Conservation (phyloP, 2,797 vertebrate species). For the Halcyon chelicuti region DNA sequence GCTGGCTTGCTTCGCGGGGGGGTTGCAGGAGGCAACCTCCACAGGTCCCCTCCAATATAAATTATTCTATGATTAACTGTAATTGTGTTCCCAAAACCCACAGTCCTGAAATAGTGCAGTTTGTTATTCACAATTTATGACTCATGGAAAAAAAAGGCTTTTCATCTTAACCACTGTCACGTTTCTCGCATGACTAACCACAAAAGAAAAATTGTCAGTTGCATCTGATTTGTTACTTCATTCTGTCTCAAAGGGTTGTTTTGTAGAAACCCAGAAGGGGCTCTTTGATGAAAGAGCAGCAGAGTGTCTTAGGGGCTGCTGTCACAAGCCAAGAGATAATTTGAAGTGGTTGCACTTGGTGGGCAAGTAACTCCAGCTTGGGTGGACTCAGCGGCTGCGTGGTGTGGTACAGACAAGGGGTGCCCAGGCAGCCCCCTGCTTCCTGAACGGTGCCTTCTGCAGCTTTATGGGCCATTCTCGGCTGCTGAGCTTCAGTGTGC, state of each 20-base stretch:
- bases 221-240: slow-evolving; percentile 28
- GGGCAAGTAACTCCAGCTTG: not conserved
- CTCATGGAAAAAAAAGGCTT: slow-evolving; percentile 42
- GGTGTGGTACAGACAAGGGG: accelerated
- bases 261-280: not conserved
- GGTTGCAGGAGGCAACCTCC: not conserved
- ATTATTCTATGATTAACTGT: slow-evolving; percentile 41
- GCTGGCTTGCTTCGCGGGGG: not conserved
- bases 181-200: slow-evolving; percentile 9
- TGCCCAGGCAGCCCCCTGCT: no score
- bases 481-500: not conserved
- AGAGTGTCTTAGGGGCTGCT: not conserved
- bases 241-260: not conserved
- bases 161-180: not conserved
- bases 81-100: slow-evolving; percentile 29
- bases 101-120: slow-evolving; percentile 47
- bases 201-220: not conserved
- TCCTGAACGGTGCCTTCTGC: accelerated
- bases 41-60: not conserved
- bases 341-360: accelerated
- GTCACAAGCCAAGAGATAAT: not conserved
- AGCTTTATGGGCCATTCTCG: not conserved
- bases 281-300: not conserved
- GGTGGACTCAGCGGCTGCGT: accelerated
- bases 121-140: slow-evolving; percentile 68